Evolutionary conservation across 1,140 invertebrate species (phyloP).

Genomic region (Hetaerina americana): DNA sequence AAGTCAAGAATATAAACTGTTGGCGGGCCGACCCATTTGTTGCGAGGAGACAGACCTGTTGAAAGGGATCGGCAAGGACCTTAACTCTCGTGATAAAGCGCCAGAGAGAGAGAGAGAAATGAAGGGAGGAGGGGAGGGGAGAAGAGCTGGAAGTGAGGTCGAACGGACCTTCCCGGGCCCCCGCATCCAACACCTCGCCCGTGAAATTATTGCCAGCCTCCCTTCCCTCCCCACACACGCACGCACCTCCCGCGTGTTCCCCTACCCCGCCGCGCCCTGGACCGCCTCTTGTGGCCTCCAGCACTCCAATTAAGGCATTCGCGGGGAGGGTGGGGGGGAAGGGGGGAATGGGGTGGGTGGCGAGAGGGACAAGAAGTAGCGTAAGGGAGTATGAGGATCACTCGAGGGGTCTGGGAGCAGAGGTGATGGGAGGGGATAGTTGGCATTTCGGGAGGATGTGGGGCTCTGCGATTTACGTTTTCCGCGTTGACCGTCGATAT

Average conservation of each 20-base stretch:
- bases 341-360: background rate
- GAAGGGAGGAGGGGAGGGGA: too few species aligned
- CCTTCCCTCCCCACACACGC: too few species aligned
- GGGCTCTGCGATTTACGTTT: too few species aligned
- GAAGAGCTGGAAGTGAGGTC: too few species aligned
- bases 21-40: background rate
- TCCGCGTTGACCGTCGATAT: too few species aligned
- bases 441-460: too few species aligned
- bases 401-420: too few species aligned
- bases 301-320: background rate
- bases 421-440: too few species aligned
- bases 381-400: background rate
- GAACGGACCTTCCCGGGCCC: too few species aligned
- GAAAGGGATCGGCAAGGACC: background rate
- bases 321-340: background rate
- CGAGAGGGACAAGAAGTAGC: background rate
- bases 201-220: background rate
- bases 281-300: background rate
- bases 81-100: background rate
- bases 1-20: background rate
- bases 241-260: too few species aligned
- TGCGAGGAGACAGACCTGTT: background rate
- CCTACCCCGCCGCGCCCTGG: background rate
- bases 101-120: background rate
- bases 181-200: background rate